Evolutionary conservation across 2,113 vertebrate genomes (phyloP).

Genomic region (Silurus glanis): DNA sequence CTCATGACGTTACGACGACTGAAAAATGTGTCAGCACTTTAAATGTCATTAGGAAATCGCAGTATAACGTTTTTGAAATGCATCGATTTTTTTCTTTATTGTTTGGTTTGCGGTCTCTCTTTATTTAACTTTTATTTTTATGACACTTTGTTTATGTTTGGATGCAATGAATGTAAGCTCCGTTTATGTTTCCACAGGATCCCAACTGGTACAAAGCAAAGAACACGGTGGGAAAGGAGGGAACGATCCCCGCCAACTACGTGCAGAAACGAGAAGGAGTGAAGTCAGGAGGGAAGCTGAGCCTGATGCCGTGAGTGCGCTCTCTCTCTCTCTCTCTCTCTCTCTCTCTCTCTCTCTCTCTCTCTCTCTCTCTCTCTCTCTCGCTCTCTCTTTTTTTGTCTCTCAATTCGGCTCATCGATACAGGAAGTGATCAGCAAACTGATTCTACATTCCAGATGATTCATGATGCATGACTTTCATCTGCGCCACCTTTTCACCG

Average conservation of each 20-base stretch:
- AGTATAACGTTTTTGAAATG: not conserved
- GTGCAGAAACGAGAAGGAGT: conserved; percentile 94
- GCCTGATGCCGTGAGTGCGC: conserved; percentile 95
- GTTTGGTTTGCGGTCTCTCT: not conserved
- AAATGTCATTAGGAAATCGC: not conserved
- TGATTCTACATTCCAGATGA: not conserved
- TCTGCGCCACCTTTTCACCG: not conserved
- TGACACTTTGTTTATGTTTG: not conserved
- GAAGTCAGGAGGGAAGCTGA: conserved; percentile 88
- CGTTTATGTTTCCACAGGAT: conserved; percentile 71
- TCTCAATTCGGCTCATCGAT: not conserved
- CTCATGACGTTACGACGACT: no score
- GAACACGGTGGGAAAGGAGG: conserved; percentile 86
- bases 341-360: not conserved
- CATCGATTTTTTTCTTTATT: not conserved
- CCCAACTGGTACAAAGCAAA: conserved; percentile 98
- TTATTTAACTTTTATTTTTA: no score
- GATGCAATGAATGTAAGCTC: no score
- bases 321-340: conserved; percentile 27
- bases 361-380: conserved; percentile 15
- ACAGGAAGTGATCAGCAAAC: conserved; percentile 21
- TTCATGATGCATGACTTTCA: not conserved
- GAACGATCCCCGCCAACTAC: conserved; percentile 94
- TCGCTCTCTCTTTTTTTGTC: not conserved
- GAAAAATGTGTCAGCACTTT: no score